phyloP scores from a whole-genome alignment of 2,888 invertebrate species.

The Metacarcinus magister region DNA sequence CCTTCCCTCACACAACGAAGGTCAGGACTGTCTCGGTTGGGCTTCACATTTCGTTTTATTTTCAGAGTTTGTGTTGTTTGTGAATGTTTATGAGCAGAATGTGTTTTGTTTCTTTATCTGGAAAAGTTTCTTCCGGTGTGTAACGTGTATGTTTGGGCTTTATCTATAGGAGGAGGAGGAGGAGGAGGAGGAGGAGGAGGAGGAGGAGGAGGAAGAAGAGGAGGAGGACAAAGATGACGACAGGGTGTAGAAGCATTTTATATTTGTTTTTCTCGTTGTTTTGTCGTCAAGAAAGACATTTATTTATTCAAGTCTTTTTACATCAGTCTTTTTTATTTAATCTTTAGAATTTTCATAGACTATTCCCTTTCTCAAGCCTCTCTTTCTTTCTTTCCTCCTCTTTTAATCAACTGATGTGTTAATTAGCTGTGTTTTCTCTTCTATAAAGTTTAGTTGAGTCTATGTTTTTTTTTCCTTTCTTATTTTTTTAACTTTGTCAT shows the following conservation, averaged over 20 bases:
- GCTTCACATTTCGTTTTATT: background rate
- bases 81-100: background rate
- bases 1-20: background rate
- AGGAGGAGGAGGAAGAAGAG: background rate
- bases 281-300: background rate
- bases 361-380: no score
- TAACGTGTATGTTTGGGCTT: slow-evolving; percentile 18
- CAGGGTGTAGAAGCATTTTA: background rate
- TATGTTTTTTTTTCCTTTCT: background rate
- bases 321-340: background rate
- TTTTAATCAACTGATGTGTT: background rate
- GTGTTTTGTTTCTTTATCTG: background rate
- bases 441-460: background rate
- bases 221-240: background rate
- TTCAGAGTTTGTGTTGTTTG: background rate
- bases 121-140: slow-evolving; percentile 1
- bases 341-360: no score
- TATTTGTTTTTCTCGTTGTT: background rate
- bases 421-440: background rate
- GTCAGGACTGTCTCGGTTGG: background rate
- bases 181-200: background rate
- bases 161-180: background rate
- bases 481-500: background rate
- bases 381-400: background rate
- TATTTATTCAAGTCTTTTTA: background rate